Percentiles rank a stretch among this genome's conserved stretches.
These are phyloP conservation scores for Exaiptasia diaphana DNA, from an alignment of 64 coral and sea anemone genomes.

Conservation along the genomic window DNA sequence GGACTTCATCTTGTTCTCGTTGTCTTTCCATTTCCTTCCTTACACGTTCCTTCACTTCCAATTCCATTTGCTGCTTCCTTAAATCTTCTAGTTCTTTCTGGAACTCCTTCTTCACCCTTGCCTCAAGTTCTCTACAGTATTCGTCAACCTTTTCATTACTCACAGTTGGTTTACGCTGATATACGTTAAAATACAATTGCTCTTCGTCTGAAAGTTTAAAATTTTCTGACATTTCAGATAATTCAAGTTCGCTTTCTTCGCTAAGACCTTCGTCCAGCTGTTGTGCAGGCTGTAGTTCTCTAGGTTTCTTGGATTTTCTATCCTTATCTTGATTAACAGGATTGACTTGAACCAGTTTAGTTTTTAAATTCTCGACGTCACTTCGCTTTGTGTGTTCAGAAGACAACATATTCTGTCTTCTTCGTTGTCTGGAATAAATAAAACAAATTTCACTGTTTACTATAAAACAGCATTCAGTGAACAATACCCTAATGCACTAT, in stretches of 20 bases:
- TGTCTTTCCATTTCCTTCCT: neutral
- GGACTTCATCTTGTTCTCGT: constrained; percentile 3
- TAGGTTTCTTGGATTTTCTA: too few relatives aligned
- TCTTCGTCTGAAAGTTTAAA: constrained; percentile 14
- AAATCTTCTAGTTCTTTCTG: neutral
- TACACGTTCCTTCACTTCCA: constrained; percentile 11
- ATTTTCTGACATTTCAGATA: constrained; percentile 46
- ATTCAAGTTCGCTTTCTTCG: constrained; percentile 47
- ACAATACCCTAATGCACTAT: too few relatives aligned
- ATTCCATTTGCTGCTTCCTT: constrained; percentile 5
- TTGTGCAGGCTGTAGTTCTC: neutral
- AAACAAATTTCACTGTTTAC: too few relatives aligned
- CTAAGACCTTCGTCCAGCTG: constrained; percentile 9
- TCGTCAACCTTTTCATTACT: neutral
- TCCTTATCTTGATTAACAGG: too few relatives aligned
- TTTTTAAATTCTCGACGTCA: too few relatives aligned
- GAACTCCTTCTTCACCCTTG: neutral
- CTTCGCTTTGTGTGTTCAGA: too few relatives aligned
- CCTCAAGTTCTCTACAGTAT: constrained; percentile 14
- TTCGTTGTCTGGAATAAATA: constrained; percentile 39
- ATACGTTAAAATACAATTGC: constrained; percentile 42
- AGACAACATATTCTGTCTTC: too few relatives aligned
- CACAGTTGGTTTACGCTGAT: constrained; percentile 17
- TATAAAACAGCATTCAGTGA: too few relatives aligned
- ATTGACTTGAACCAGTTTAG: too few relatives aligned